phyloP scores from a whole-genome alignment of 2,888 invertebrate species.

The Ecliptopera silaceata region DNA sequence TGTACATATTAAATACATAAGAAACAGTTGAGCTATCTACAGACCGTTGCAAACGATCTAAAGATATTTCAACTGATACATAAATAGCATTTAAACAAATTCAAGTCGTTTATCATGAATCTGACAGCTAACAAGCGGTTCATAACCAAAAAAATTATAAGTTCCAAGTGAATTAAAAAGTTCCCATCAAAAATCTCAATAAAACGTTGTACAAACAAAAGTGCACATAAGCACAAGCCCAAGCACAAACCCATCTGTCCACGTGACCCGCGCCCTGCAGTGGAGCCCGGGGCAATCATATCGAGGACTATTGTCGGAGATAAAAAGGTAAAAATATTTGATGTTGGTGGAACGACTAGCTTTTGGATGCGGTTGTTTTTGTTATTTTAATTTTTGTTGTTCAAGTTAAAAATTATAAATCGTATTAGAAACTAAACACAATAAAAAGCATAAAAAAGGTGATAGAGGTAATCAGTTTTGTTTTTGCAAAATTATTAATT shows the following conservation, averaged over 20 bases:
- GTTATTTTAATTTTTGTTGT: background rate
- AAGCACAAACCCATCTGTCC: constrained; percentile 53
- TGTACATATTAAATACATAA: too few species aligned
- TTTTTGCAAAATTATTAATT: too few species aligned
- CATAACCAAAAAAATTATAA: background rate
- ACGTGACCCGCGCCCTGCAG: constrained; percentile 37
- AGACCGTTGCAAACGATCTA: too few species aligned
- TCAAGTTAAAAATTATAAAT: too few species aligned
- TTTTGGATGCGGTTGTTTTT: constrained; percentile 28
- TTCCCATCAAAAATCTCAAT: constrained; percentile 1
- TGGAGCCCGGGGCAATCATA: constrained; percentile 61
- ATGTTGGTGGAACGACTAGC: constrained; percentile 8
- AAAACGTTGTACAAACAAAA: constrained; percentile 10
- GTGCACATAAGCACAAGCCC: constrained; percentile 10
- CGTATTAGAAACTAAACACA: background rate
- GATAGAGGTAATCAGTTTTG: too few species aligned
- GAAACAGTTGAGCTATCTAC: too few species aligned
- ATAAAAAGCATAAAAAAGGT: too few species aligned
- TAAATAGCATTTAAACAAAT: too few species aligned
- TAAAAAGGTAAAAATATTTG: constrained; percentile 65
- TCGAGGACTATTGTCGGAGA: constrained; percentile 71
- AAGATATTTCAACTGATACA: too few species aligned
- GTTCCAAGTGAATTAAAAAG: constrained; percentile 32
- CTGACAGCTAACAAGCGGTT: too few species aligned
- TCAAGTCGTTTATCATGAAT: too few species aligned